Percentiles rank a stretch among this genome's conserved stretches.
Conservation (phyloP, 2,113 vertebrate genomes). For the Fulmarus glacialis region DNA sequence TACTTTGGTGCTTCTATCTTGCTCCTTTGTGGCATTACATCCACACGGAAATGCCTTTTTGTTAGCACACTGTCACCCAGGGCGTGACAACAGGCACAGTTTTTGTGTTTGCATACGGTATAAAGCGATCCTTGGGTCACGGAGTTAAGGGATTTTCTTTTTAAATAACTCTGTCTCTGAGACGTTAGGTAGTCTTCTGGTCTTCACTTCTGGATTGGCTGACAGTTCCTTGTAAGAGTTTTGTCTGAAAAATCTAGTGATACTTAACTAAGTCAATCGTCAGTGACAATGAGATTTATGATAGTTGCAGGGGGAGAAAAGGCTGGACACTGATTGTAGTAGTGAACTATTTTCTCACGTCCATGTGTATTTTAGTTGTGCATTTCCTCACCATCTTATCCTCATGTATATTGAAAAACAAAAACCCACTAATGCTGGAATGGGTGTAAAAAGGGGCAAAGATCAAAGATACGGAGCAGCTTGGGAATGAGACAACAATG, state of each 20-base stretch:
- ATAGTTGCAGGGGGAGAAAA: rapidly evolving
- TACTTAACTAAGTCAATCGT: not conserved
- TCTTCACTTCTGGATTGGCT: not conserved
- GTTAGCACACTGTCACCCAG: not conserved
- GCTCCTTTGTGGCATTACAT: not conserved
- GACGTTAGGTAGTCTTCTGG: not conserved
- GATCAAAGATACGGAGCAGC: not conserved
- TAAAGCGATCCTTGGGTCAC: not conserved
- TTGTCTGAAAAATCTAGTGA: not conserved
- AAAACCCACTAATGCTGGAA: not conserved
- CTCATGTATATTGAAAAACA: not conserved
- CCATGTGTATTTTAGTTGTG: not conserved
- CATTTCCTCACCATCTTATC: not conserved
- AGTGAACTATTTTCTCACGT: not conserved
- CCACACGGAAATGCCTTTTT: not conserved
- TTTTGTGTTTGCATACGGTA: not conserved
- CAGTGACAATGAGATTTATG: not conserved
- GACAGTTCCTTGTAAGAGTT: not conserved
- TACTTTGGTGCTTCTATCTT: not conserved
- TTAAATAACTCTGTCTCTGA: not conserved
- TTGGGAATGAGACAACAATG: not conserved
- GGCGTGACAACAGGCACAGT: not conserved
- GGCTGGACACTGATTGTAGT: not conserved
- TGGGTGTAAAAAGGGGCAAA: not conserved
- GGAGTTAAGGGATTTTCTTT: not conserved